Percentiles rank a stretch among this genome's conserved stretches.
Conservation (phyloP, 2,888 invertebrate species). For the Cephus pygmeus region DNA sequence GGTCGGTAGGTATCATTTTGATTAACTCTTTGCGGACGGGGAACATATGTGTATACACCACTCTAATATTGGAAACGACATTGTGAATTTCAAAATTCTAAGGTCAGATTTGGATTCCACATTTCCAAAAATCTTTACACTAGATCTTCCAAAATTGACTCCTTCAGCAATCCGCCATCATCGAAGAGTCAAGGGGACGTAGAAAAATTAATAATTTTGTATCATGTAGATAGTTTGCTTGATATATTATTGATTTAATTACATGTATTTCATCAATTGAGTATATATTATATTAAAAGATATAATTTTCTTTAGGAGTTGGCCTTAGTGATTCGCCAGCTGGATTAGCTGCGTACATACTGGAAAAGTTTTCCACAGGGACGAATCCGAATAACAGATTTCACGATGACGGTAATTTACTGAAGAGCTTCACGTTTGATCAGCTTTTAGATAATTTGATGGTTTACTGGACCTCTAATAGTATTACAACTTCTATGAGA, state of each 20-base stretch:
- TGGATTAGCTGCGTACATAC: constrained; percentile 87
- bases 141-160: no score
- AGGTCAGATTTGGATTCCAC: no score
- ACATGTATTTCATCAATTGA: not conserved
- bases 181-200: not conserved
- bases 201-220: not conserved
- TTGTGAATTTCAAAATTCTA: no score
- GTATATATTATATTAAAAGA: constrained; percentile 1
- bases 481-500: constrained; percentile 68
- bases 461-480: constrained; percentile 70
- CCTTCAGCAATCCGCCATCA: no score
- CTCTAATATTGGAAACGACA: no score
- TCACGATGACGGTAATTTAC: constrained; percentile 75
- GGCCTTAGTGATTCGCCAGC: constrained; percentile 82
- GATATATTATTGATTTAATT: no score
- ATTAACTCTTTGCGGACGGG: not conserved
- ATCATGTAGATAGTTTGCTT: not conserved
- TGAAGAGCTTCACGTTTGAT: constrained; percentile 68
- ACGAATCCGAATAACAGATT: constrained; percentile 69
- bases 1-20: constrained; percentile 67
- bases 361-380: constrained; percentile 87
- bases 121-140: no score
- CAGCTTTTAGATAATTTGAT: constrained; percentile 69
- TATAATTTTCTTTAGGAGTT: constrained; percentile 69
- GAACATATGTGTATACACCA: no score